Percentiles rank a stretch among this genome's conserved stretches.
Evolutionary conservation across 1,140 invertebrate species (phyloP).

Genomic region (Sminthurinus signatus): DNA sequence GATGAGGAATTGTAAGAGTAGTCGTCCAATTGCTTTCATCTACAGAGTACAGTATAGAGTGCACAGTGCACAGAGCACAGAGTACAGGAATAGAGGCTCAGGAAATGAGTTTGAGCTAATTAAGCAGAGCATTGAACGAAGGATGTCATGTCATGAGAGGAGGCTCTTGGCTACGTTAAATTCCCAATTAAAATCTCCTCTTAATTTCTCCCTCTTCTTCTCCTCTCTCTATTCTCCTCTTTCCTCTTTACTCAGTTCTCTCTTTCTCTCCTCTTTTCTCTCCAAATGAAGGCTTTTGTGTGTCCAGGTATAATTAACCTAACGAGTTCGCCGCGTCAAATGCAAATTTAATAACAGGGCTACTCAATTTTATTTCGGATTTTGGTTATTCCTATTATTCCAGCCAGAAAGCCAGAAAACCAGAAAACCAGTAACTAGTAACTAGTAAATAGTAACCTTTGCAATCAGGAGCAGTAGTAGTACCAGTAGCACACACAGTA

Average conservation of each 20-base stretch:
- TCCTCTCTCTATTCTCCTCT: no score
- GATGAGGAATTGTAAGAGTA: no score
- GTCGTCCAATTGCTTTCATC: no score
- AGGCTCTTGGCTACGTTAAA: slow-evolving; percentile 15
- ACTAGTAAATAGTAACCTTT: no score
- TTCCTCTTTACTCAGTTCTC: no score
- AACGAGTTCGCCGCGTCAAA: slow-evolving; percentile 24
- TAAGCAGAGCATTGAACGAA: slow-evolving; percentile 19
- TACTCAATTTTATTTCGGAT: slow-evolving; percentile 6
- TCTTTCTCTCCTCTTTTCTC: no score
- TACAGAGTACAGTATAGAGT: no score
- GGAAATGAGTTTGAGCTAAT: slow-evolving; percentile 29
- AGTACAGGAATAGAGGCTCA: no score
- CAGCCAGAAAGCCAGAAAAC: no score
- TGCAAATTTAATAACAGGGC: slow-evolving; percentile 25
- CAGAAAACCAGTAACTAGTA: no score
- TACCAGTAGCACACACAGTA: slow-evolving; percentile 5
- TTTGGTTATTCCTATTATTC: not conserved
- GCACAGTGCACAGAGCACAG: slow-evolving; percentile 7
- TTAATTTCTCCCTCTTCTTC: slow-evolving; percentile 32
- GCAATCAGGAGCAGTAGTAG: no score
- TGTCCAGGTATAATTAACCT: slow-evolving; percentile 30
- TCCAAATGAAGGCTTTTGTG: slow-evolving; percentile 27
- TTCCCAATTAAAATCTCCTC: slow-evolving; percentile 32
- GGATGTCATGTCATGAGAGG: slow-evolving; percentile 21